These are phyloP conservation scores for Antedon bifida DNA, from an alignment of 35 echinoderm and acorn worm genomes.

Conservation along the genomic window DNA sequence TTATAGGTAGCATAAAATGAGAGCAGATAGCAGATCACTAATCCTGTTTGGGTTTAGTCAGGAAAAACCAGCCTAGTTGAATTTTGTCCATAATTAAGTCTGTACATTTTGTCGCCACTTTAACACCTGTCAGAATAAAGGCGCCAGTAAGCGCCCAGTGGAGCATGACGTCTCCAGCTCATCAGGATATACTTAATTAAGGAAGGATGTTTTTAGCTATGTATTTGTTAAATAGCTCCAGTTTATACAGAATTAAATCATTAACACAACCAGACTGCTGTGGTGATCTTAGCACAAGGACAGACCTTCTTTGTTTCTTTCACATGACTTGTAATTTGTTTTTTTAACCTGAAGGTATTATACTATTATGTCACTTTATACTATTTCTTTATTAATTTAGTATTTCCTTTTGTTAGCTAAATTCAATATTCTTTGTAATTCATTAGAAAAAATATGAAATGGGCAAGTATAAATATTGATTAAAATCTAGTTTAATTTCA, in stretches of 20 bases:
- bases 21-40: neutral
- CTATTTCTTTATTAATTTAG: too few species aligned
- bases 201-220: neutral
- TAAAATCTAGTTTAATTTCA: too few species aligned
- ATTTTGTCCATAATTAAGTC: neutral
- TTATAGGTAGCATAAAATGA: neutral
- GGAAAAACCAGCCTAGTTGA: neutral
- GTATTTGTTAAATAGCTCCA: neutral
- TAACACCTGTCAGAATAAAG: neutral
- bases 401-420: too few species aligned
- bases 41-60: neutral
- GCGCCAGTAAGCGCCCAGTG: neutral
- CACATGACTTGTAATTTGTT: too few species aligned
- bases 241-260: neutral
- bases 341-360: too few species aligned
- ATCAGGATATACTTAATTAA: neutral
- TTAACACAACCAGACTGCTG: neutral
- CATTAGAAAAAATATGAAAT: too few species aligned
- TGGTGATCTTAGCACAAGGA: neutral
- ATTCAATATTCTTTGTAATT: too few species aligned
- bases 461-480: too few species aligned
- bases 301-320: neutral
- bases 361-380: too few species aligned
- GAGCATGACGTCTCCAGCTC: neutral
- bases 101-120: neutral